Percentiles rank a stretch among this genome's conserved stretches.
Conservation (phyloP, 2,888 invertebrate species). For the Liopterus haemorrhoidalis region DNA sequence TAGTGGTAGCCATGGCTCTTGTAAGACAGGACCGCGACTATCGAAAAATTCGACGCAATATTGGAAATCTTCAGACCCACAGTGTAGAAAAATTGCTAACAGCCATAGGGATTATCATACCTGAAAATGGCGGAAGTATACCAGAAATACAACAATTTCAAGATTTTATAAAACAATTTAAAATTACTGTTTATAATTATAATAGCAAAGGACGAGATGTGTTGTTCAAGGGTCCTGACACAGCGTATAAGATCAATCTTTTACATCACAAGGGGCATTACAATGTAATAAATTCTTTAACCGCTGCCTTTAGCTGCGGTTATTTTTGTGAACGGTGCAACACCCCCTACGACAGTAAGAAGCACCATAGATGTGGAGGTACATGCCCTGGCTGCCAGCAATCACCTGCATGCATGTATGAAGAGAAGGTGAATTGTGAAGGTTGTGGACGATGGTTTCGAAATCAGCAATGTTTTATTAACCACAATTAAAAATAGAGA, state of each 20-base stretch:
- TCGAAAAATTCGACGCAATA: conserved; percentile 15
- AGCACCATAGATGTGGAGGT: conserved; percentile 20
- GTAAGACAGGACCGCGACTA: conserved; percentile 16
- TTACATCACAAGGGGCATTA: conserved; percentile 27
- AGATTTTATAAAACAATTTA: conserved; percentile 16
- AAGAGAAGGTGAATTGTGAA: too few relatives aligned
- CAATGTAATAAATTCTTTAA: too few relatives aligned
- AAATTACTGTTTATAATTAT: conserved; percentile 22
- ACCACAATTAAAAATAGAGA: conserved; percentile 16
- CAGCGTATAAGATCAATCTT: conserved; percentile 24
- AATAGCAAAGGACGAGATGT: too few relatives aligned
- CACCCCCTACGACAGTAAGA: conserved; percentile 25
- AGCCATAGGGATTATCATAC: conserved; percentile 14
- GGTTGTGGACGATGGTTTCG: too few relatives aligned
- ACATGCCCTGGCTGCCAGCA: too few relatives aligned
- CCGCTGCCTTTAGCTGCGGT: conserved; percentile 27
- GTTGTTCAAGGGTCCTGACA: conserved; percentile 15
- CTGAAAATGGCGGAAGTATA: conserved; percentile 11
- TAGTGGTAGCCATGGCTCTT: conserved; percentile 20
- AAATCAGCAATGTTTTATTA: conserved; percentile 17
- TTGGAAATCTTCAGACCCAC: conserved; percentile 9
- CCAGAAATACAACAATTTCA: conserved; percentile 18
- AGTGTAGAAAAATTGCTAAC: too few relatives aligned
- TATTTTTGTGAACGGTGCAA: conserved; percentile 32
- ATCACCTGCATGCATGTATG: too few relatives aligned